Evolutionary conservation across 2,797 vertebrate species (phyloP).

Genomic region (Alauda arvensis): DNA sequence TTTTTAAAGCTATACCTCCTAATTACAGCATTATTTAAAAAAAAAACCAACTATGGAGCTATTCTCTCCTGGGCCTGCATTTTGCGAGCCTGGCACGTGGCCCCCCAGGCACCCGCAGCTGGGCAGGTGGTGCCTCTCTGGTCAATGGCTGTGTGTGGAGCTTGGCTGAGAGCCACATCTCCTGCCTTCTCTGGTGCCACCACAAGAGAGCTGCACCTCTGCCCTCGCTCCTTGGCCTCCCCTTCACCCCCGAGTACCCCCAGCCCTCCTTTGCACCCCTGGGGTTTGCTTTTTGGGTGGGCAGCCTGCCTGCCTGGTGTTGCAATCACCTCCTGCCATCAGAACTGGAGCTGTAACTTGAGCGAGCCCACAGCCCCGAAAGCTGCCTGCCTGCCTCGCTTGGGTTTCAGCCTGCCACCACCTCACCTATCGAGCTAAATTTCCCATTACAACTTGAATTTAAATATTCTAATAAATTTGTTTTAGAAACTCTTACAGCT

Average conservation of each 20-base stretch:
- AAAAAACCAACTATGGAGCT: not conserved
- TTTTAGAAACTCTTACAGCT: conserved; percentile 63
- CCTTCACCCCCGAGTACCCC: not conserved
- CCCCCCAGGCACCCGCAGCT: rapidly evolving
- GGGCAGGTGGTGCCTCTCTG: rapidly evolving
- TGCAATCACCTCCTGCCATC: not conserved
- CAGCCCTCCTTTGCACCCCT: not conserved
- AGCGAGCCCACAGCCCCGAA: not conserved
- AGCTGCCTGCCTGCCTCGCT: not conserved
- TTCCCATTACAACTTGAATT: conserved; percentile 45
- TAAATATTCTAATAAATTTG: conserved; percentile 63
- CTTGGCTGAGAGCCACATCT: not conserved
- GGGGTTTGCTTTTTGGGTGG: not conserved
- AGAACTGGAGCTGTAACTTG: not conserved
- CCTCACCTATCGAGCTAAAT: conserved; percentile 28
- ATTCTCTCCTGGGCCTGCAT: not conserved
- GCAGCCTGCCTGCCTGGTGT: not conserved
- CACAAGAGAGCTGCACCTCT: not conserved
- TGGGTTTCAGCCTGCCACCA: not conserved
- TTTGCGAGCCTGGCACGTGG: rapidly evolving
- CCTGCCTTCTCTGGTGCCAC: not conserved
- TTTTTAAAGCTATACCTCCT: not conserved
- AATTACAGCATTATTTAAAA: not conserved
- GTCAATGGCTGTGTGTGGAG: not conserved
- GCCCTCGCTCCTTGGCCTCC: rapidly evolving